Base-by-base conservation (phyloP, 2,113 vertebrate species). In the Thinocorus orbignyianus region DNA sequence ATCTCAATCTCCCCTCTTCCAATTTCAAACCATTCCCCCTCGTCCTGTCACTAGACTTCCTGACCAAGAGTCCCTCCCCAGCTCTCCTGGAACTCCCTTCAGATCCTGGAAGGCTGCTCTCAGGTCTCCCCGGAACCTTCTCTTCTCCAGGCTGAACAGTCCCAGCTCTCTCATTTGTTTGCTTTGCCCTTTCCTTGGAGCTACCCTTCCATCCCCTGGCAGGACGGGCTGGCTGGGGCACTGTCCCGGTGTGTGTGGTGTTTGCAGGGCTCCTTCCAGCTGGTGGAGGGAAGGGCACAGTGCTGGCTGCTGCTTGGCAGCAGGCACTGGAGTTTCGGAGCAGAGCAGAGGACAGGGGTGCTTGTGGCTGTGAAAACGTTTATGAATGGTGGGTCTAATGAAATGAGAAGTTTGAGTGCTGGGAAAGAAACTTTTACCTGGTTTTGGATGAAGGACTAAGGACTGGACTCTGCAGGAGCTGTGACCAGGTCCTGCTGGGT, bases 171-270 rank as follows among this genome's bases (percentile, higher is more conserved):
- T n/a, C n/a, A n/a, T 46, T 44, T 42, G 69, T 52, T 78, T 74
- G 77, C 16, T 74, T 55, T 83, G 35, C 81, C 35, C 20, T 33
- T 65, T 13, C 51, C 66, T 44, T 42, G 51, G 77, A 82, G 61
- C 55, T 49, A 1, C 31, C 1, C 1, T 37, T 25, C 20, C 2
- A 13, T 51, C 33, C 52, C 7, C 0, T 12, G 16, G 48, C 77
- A 26, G 65, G 13, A 3, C 41, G 14, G 68, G 54, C 84, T 22
- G 57, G 6, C 0, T 5, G 70, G 23, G 5, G 33, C 1, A 37
- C 51, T 20, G 49, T 74, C 68, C 2, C 37, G 13, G n/a, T 6
- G 11, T 5, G 8, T 10, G 31, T 4, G 61, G 16, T 2, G 52
- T 41, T 41, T 6, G 3, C 11, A 12, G 69, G 42, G 83, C 37